Evolutionary conservation across 2,113 vertebrate species (phyloP).

Genomic region (Myrmophylax atrothorax): DNA sequence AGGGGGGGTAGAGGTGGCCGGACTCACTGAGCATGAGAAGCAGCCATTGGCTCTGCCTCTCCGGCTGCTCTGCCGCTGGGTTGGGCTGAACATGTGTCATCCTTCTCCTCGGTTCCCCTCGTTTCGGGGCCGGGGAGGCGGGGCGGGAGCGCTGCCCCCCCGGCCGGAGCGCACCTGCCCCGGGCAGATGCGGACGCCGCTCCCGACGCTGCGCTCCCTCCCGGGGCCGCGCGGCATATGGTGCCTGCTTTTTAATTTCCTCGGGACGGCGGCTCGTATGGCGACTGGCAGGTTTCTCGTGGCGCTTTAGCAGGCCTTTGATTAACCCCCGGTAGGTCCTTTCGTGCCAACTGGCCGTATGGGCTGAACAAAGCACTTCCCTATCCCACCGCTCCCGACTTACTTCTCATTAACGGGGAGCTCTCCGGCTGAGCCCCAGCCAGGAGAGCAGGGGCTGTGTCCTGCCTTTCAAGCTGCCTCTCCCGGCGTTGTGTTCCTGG

Average conservation of each 20-base stretch:
- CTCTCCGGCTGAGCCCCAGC: not conserved
- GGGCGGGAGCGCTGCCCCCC: not conserved
- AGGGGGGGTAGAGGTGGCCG: not conserved
- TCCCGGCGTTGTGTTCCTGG: fast-evolving
- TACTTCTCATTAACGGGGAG: not conserved
- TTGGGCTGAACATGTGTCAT: not conserved
- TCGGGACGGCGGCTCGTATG: not conserved
- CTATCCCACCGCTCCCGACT: not conserved
- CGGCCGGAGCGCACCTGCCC: not conserved
- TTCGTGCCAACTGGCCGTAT: slow-evolving; percentile 19
- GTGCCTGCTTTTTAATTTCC: slow-evolving; percentile 49
- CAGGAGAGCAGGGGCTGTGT: not conserved
- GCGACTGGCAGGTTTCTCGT: slow-evolving; percentile 1
- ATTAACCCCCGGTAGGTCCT: not conserved
- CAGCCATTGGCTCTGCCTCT: slow-evolving; percentile 47
- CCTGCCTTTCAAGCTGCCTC: not conserved
- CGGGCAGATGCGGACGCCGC: not conserved
- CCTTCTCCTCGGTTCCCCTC: not conserved
- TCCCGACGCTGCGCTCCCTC: not conserved
- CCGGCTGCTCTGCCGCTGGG: slow-evolving; percentile 33
- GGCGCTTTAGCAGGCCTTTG: not conserved
- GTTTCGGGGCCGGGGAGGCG: not conserved
- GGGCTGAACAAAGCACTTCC: not conserved
- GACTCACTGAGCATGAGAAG: not conserved
- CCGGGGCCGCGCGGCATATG: not conserved